A percentile compares a stretch with the other conserved stretches of the same genome.
Evolutionary conservation across 2,888 invertebrate genomes (phyloP).

Genomic region (Megamerina dolium): DNA sequence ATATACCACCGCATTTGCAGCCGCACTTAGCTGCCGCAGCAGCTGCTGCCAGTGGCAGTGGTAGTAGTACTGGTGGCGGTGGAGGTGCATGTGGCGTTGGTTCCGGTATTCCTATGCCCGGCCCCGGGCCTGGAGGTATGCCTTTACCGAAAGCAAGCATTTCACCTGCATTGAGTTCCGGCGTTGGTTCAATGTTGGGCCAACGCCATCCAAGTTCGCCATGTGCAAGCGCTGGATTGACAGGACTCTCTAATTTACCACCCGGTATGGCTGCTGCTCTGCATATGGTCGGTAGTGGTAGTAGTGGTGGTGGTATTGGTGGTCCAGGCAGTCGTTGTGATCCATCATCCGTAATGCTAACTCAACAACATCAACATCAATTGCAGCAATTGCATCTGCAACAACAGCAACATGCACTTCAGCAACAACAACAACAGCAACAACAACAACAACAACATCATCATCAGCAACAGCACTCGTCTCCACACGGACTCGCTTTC

Average conservation of each 20-base stretch:
- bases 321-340: slow-evolving; percentile 29
- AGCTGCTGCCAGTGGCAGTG: no score
- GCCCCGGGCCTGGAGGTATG: slow-evolving; percentile 29
- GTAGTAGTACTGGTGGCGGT: no score
- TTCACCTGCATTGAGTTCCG: slow-evolving; percentile 44
- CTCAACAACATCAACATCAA: slow-evolving; percentile 37
- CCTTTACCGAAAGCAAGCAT: slow-evolving; percentile 46
- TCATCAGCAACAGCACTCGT: slow-evolving; percentile 18
- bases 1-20: slow-evolving; percentile 40
- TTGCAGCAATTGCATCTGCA: slow-evolving; percentile 35
- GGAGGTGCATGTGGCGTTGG: slow-evolving; percentile 9
- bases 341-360: slow-evolving; percentile 30
- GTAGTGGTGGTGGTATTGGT: slow-evolving; percentile 30
- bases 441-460: slow-evolving; percentile 18
- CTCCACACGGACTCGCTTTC: slow-evolving; percentile 6
- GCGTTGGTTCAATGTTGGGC: slow-evolving; percentile 28
- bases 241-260: slow-evolving; percentile 34
- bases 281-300: slow-evolving; percentile 24
- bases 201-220: slow-evolving; percentile 39
- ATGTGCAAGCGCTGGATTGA: slow-evolving; percentile 32
- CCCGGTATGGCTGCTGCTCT: slow-evolving; percentile 43
- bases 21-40: slow-evolving; percentile 26
- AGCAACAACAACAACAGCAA: slow-evolving; percentile 30
- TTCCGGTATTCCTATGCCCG: slow-evolving; percentile 15
- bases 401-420: slow-evolving; percentile 34